A percentile compares a stretch with the other conserved stretches of the same genome.
Conservation (phyloP, 2,797 vertebrate species). For the Anableps anableps region DNA sequence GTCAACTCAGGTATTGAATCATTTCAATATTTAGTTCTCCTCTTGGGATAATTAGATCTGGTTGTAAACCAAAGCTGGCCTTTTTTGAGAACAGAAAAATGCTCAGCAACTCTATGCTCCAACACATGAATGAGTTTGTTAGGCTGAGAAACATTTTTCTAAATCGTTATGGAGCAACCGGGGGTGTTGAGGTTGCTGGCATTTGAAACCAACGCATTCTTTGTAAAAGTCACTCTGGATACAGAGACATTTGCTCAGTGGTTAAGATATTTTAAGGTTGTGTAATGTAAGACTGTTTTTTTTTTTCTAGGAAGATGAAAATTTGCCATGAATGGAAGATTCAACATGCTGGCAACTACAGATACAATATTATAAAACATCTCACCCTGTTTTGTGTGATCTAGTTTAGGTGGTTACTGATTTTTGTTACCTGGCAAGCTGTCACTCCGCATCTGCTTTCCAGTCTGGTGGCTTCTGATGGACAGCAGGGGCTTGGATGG, state of each 20-base stretch:
- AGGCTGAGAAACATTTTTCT: slow-evolving; percentile 65
- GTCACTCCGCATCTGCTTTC: slow-evolving; percentile 66
- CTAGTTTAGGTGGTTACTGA: slow-evolving; percentile 44
- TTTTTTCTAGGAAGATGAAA: slow-evolving; percentile 40
- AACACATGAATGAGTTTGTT: slow-evolving; percentile 56
- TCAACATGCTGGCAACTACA: slow-evolving; percentile 23
- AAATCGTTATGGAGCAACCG: slow-evolving; percentile 63
- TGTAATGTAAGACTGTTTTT: slow-evolving; percentile 54
- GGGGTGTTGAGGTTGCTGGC: slow-evolving; percentile 77
- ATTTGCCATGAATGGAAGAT: slow-evolving; percentile 55
- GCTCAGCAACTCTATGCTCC: slow-evolving; percentile 38
- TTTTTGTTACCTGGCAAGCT: slow-evolving; percentile 66
- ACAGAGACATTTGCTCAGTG: slow-evolving; percentile 75
- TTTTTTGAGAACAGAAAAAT: slow-evolving; percentile 50
- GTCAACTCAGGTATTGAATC: slow-evolving; percentile 17
- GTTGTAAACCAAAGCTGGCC: slow-evolving; percentile 49
- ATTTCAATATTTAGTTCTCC: slow-evolving; percentile 46
- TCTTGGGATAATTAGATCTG: slow-evolving; percentile 58
- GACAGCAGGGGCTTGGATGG: slow-evolving; percentile 71
- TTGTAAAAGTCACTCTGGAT: slow-evolving; percentile 77
- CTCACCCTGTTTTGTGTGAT: slow-evolving; percentile 32
- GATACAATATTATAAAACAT: slow-evolving; percentile 22
- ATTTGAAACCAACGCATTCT: slow-evolving; percentile 73
- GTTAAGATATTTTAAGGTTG: slow-evolving; percentile 73
- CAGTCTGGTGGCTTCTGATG: slow-evolving; percentile 68